Evolutionary conservation across 2,797 vertebrate species (phyloP).

Genomic region (Australoheros facetus): DNA sequence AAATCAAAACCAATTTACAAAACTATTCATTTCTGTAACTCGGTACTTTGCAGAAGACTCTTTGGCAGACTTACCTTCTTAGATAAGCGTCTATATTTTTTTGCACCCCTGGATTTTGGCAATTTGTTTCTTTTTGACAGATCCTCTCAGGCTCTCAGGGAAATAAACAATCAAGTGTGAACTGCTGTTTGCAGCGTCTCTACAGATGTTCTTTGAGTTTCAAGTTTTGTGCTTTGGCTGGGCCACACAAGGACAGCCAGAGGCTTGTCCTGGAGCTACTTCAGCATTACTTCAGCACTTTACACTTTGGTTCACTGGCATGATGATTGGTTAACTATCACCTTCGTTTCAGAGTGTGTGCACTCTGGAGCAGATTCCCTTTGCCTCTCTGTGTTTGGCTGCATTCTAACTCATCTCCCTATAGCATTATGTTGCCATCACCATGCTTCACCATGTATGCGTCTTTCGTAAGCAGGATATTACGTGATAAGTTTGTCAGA

Average conservation of each 20-base stretch:
- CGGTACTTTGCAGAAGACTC: not conserved
- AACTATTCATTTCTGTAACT: not conserved
- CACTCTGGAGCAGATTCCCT: not conserved
- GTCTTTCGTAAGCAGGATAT: not conserved
- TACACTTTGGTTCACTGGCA: not conserved
- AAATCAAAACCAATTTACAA: not conserved
- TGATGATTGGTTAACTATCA: not conserved
- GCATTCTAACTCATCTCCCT: not conserved
- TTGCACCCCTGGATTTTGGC: not conserved
- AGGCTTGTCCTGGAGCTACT: not conserved
- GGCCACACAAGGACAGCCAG: not conserved
- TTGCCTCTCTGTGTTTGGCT: not conserved
- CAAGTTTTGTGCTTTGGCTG: not conserved
- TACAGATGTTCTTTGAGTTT: not conserved
- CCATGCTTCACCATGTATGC: not conserved
- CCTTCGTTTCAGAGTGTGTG: not conserved
- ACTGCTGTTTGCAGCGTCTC: not conserved
- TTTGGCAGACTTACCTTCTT: rapidly evolving
- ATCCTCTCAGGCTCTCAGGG: not conserved
- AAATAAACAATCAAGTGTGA: not conserved
- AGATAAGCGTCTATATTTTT: not conserved
- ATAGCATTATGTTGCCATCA: not conserved
- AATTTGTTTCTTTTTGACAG: not conserved
- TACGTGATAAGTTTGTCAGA: not conserved
- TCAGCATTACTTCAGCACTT: not conserved